These are phyloP conservation scores for Aplysia californica DNA, from an alignment of 1,140 invertebrate species.

Conservation along the genomic window DNA sequence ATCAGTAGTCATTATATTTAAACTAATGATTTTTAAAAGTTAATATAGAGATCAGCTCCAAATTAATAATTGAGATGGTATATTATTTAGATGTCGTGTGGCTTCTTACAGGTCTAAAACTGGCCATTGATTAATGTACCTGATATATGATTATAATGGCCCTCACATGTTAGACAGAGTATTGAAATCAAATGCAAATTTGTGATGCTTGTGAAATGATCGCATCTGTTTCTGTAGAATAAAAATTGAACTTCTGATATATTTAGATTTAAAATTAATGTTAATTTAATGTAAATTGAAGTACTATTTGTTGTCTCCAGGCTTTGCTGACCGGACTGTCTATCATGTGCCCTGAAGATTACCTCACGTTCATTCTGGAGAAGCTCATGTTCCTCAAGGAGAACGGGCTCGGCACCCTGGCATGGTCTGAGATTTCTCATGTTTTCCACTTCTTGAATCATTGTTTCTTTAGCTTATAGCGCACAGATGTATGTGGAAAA, in stretches of 20 bases:
- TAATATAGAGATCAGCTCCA: background rate
- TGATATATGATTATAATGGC: background rate
- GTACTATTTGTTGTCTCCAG: constrained; percentile 39
- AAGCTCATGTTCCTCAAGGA: constrained; percentile 53
- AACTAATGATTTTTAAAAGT: background rate
- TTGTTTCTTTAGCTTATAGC: too few relatives aligned
- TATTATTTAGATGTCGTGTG: too few relatives aligned
- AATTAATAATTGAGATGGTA: too few relatives aligned
- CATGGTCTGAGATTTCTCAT: constrained; percentile 46
- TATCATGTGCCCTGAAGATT: constrained; percentile 65
- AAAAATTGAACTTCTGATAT: background rate
- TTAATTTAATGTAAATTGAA: background rate
- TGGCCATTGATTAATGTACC: background rate
- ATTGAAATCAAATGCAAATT: too few relatives aligned
- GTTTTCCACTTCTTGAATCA: too few relatives aligned
- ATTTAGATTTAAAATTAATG: too few relatives aligned
- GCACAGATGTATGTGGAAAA: too few relatives aligned
- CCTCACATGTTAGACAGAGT: background rate
- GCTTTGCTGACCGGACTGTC: constrained; percentile 61
- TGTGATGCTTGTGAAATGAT: background rate
- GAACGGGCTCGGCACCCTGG: constrained; percentile 48
- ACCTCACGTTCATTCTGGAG: constrained; percentile 61
- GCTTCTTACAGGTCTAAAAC: too few relatives aligned
- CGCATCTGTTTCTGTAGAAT: background rate
- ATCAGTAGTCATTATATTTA: background rate